Base-by-base conservation (phyloP, 1,140 invertebrate genomes). In the Coptotermes formosanus region DNA sequence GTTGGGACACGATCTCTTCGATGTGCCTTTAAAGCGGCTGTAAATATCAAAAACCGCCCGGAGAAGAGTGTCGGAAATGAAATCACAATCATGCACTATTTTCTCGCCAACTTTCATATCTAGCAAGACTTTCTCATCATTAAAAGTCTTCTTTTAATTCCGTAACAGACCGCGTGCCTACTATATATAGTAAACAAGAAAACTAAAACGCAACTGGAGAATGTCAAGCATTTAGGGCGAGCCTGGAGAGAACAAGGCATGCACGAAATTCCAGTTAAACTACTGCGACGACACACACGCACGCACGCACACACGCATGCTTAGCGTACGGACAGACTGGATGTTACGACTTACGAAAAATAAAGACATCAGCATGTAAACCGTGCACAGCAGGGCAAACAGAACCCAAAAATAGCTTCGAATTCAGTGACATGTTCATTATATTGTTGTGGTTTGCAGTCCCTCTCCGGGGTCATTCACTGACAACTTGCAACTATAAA, bases 251-350 rank as follows among this genome's bases (percentile, higher is more conserved):
- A 75, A 30, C n/a, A 75, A 75, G n/a, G 64, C 64, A 12, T n/a
- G 64, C 64, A 75, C 14, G 64, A 75, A 75, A 75, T 75, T 75
- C 64, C n/a, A 11, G 25, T 75, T 75, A 75, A 75, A 75, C 64
- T 14, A 75, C n/a, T 75, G n/a, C 64, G 55, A 59, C 14, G 55
- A 59, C 21, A 14, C 21, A 14, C 21, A 59, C 21, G 2, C 21
- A 14, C 21, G 8, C 38, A 38, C 48, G 19, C 6, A n/a, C 4
- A 7, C 6, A 25, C 14, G 14, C 14, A n/a, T 30, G 9, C n/a
- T 75, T 30, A 75, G 64, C 14, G 14, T 75, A n/a, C n/a, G 64
- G 64, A n/a, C 64, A 64, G 59, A n/a, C 59, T 0, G 64, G 25
- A 75, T 75, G n/a, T 75, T 75, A 75, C n/a, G 25, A 30, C 25